Percentiles rank a stretch among this genome's conserved stretches.
Conservation (phyloP, 2,797 vertebrate species). For the Rhinogobio ventralis region DNA sequence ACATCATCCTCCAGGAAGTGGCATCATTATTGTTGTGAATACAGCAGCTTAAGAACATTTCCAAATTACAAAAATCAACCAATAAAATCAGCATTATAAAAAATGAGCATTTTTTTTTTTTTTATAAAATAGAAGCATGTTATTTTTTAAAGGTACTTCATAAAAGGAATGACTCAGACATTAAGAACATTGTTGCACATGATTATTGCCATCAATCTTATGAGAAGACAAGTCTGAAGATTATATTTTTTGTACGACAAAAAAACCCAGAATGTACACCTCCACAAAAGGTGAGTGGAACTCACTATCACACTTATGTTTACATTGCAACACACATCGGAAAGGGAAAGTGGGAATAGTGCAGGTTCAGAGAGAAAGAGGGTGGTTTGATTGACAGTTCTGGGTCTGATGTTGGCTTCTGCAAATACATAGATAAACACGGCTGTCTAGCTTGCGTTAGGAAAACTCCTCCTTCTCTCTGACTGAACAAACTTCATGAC, state of each 20-base stretch:
- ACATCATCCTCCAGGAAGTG: not conserved
- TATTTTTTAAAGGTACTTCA: not conserved
- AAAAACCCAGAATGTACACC: not conserved
- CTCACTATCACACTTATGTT: slow-evolving; percentile 10
- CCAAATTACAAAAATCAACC: no score
- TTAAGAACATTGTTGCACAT: not conserved
- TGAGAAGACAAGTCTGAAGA: not conserved
- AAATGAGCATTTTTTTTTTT: not conserved
- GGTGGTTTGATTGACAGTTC: slow-evolving; percentile 67
- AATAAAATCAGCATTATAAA: no score
- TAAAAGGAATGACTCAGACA: not conserved
- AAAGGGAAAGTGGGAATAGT: not conserved
- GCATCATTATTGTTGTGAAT: not conserved
- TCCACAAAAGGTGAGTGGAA: slow-evolving; percentile 15
- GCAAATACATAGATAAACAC: slow-evolving; percentile 54
- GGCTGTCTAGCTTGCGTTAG: slow-evolving; percentile 24
- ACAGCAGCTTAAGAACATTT: not conserved
- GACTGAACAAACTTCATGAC: slow-evolving; percentile 12
- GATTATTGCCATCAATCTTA: not conserved
- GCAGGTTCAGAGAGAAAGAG: slow-evolving; percentile 60
- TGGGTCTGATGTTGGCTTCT: slow-evolving; percentile 75
- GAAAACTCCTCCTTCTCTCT: slow-evolving; percentile 6
- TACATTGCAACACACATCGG: slow-evolving; percentile 60
- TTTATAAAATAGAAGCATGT: not conserved
- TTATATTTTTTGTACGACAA: slow-evolving; percentile 12